Evolutionary conservation across 2,113 vertebrate genomes (phyloP), one percentile per base, ranked within the genome.

Genomic region (Nycticebus coucang): DNA sequence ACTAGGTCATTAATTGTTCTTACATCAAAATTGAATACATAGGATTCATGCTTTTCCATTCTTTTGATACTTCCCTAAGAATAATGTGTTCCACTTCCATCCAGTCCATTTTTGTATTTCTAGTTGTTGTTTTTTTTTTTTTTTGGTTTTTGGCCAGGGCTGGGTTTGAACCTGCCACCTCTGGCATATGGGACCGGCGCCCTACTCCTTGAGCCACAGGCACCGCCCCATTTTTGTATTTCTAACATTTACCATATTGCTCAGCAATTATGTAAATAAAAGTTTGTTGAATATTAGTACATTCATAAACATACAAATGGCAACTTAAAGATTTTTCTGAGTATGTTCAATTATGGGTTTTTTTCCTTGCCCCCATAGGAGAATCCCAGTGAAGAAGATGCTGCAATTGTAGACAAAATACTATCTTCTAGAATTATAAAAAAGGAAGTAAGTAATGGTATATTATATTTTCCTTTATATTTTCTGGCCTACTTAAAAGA

Each of bases 381-480:
- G 97, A 99, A 99, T 97, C 99, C 99, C 53, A 99, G 99, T 98
- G 99, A 99, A 98, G 99, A 99, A 98, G 99, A 99, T 96, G 99
- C 99, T 95, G 99, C 99, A 57, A 99, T 99, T 98, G 99, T 99
- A 92, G 99, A 99, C 98, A 99, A 99, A 98, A 99, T 99, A 97
- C 98, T 99, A 97, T 99, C 99, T 59, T 99, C 99, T 79, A 99
- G 99, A 62, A 94, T 99, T n/a, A 87, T 98, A 68, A 99, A 99
- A 98, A 99, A 99, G 79, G 99, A 99, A 99, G 99, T 99, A 99
- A 98, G 99, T 98, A 93, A 81, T 71, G 18, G 0, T 93, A 75
- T 2, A 74, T 68, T 55, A 79, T 6, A 86, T 92, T 53, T 91
- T 87, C 26, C 81, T 8, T 37, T 30, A 55, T 89, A 41, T 84